phyloP scores from a whole-genome alignment of 2,113 vertebrate species.

The Manacus vitellinus region DNA sequence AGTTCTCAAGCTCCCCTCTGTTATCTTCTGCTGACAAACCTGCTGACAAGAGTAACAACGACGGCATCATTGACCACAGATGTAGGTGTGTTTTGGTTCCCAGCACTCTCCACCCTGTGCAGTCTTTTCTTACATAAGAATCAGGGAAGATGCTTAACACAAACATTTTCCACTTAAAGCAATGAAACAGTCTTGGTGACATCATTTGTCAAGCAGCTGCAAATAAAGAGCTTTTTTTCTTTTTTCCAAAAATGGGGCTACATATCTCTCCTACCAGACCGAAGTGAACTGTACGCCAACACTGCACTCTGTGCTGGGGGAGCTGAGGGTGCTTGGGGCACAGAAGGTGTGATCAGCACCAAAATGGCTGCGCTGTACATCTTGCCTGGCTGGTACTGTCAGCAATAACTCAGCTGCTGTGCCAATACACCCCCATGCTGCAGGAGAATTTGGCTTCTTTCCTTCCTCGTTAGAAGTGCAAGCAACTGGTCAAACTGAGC shows the following conservation, averaged over 20 bases:
- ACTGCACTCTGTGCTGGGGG: fast-evolving
- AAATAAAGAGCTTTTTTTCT: background rate
- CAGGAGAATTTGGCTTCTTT: background rate
- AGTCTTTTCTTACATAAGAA: background rate
- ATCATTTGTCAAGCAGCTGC: background rate
- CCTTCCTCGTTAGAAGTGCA: background rate
- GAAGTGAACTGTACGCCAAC: fast-evolving
- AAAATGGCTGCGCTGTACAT: background rate
- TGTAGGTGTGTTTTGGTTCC: fast-evolving
- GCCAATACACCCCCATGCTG: fast-evolving
- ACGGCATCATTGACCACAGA: background rate
- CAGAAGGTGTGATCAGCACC: background rate
- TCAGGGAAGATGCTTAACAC: background rate
- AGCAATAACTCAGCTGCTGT: background rate
- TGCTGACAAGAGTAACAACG: background rate
- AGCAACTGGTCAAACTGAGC: background rate
- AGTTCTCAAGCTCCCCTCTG: background rate
- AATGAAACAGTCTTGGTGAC: background rate
- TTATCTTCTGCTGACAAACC: background rate
- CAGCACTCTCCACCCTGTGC: fast-evolving
- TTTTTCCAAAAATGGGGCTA: fast-evolving
- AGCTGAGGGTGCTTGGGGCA: background rate
- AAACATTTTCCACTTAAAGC: background rate
- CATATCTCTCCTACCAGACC: background rate
- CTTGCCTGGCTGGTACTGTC: background rate